Percentiles rank a stretch among this genome's conserved stretches.
These are phyloP conservation scores for Betta splendens DNA, from an alignment of 2,797 vertebrate species.

Conservation along the genomic window DNA sequence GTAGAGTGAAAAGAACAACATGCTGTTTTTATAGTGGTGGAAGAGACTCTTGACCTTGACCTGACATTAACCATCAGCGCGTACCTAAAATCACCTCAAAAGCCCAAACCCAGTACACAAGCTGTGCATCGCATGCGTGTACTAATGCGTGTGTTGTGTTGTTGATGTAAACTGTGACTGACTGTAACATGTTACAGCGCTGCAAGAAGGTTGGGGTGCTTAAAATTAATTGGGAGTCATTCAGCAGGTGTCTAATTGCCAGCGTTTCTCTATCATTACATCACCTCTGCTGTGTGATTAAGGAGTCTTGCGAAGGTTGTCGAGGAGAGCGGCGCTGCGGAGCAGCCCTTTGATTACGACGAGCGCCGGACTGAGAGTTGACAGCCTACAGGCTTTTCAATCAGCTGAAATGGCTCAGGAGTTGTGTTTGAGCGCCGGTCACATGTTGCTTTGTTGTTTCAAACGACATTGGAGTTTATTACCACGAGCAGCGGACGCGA, in stretches of 20 bases:
- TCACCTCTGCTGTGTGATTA: slow-evolving; percentile 67
- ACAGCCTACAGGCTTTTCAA: slow-evolving; percentile 47
- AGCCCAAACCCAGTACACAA: no score
- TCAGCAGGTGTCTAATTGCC: slow-evolving; percentile 70
- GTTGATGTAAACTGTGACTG: not conserved
- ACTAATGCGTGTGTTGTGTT: not conserved
- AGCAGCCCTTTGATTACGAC: slow-evolving; percentile 61
- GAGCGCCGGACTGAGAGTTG: slow-evolving; percentile 35
- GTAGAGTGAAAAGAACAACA: slow-evolving; percentile 53
- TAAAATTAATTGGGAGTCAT: slow-evolving; percentile 44
- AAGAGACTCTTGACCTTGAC: slow-evolving; percentile 39
- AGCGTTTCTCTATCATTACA: slow-evolving; percentile 69
- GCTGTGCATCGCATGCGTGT: not conserved
- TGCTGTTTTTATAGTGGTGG: slow-evolving; percentile 43
- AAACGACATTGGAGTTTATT: no score
- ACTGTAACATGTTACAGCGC: slow-evolving; percentile 5
- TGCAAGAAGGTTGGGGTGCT: slow-evolving; percentile 17
- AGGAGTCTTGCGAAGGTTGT: slow-evolving; percentile 54
- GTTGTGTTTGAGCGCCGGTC: slow-evolving; percentile 30
- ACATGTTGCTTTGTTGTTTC: slow-evolving; percentile 15
- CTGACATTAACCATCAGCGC: slow-evolving; percentile 34
- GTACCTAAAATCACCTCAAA: slow-evolving; percentile 12
- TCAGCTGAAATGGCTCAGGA: slow-evolving; percentile 32
- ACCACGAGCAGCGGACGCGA: no score
- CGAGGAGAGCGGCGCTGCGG: slow-evolving; percentile 52